Conservation (phyloP, 2,888 invertebrate species). For the Choristoneura rosaceana region DNA sequence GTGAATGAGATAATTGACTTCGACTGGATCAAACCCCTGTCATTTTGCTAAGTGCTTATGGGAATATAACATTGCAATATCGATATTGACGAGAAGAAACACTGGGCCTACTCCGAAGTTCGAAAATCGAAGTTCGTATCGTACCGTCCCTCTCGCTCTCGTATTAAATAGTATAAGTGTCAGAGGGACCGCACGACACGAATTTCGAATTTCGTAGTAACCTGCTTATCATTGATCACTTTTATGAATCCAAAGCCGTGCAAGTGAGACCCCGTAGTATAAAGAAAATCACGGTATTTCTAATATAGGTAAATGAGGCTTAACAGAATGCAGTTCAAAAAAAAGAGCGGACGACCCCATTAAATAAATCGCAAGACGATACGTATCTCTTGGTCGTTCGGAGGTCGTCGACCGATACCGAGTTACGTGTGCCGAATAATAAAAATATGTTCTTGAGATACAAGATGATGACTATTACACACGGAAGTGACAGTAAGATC, state of each 20-base stretch:
- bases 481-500: neutral
- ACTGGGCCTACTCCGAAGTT: too few relatives aligned
- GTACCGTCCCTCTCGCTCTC: too few relatives aligned
- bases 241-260: too few relatives aligned
- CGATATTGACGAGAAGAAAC: neutral
- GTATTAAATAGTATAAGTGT: too few relatives aligned
- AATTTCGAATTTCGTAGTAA: too few relatives aligned
- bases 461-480: neutral
- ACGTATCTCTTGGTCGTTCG: constrained; percentile 5
- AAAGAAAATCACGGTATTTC: too few relatives aligned
- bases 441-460: neutral
- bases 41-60: constrained; percentile 6
- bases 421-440: neutral
- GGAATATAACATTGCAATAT: neutral
- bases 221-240: too few relatives aligned
- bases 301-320: too few relatives aligned
- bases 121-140: too few relatives aligned
- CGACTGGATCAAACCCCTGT: constrained; percentile 5
- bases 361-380: constrained; percentile 20
- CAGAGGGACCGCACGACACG: too few relatives aligned
- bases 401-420: constrained; percentile 24
- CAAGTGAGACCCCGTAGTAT: too few relatives aligned
- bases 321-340: neutral
- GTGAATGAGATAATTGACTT: neutral
- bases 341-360: constrained; percentile 6